Percentiles rank a stretch among this genome's conserved stretches.
Conservation (phyloP, 2,797 vertebrate species). For the Crenuchus spilurus region DNA sequence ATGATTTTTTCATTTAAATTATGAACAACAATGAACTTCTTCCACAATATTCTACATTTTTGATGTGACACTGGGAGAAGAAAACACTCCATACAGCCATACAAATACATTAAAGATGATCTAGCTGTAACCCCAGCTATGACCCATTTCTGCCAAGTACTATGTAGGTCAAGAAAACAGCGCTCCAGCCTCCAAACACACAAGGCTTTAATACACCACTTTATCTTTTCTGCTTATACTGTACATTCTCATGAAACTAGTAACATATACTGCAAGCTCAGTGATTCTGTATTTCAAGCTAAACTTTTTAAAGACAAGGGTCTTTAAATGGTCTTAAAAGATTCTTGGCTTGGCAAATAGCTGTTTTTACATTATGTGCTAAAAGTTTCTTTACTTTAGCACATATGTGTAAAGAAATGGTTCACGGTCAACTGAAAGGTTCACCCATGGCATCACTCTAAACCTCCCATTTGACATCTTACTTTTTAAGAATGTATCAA, state of each 20-base stretch:
- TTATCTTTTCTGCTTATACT: background rate
- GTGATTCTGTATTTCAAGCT: background rate
- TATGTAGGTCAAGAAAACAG: constrained; percentile 24
- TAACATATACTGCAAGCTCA: background rate
- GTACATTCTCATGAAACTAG: background rate
- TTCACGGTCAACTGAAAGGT: too few relatives aligned
- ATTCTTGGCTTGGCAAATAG: background rate
- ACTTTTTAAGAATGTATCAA: background rate
- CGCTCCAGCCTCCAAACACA: background rate
- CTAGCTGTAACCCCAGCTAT: background rate
- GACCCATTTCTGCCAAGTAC: constrained; percentile 22
- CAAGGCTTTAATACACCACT: background rate
- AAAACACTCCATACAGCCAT: background rate
- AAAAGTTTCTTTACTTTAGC: background rate
- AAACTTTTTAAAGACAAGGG: background rate
- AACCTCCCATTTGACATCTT: background rate
- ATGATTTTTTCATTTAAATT: too few relatives aligned
- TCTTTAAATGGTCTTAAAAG: background rate
- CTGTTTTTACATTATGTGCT: too few relatives aligned
- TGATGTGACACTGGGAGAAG: background rate
- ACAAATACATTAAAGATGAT: constrained; percentile 1
- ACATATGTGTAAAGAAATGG: too few relatives aligned
- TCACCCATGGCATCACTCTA: background rate
- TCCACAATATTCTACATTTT: too few relatives aligned
- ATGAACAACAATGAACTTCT: too few relatives aligned